A percentile compares a stretch with the other conserved stretches of the same genome.
Evolutionary conservation across 2,888 invertebrate genomes (phyloP).

Genomic region (Acronicta psi): DNA sequence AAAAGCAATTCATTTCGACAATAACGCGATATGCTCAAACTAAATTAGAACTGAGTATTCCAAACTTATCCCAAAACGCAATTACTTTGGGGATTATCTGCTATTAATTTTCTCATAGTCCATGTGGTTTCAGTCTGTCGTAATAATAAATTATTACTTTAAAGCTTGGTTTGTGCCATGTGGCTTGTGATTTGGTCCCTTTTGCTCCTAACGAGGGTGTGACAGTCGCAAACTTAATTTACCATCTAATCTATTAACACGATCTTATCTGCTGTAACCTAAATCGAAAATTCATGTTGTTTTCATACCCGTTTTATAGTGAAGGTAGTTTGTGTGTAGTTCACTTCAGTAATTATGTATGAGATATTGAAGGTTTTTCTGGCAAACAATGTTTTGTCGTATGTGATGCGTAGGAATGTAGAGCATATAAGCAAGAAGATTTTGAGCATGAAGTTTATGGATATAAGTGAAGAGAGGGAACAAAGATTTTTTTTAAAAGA

Average conservation of each 20-base stretch:
- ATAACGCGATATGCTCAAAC: conserved; percentile 24
- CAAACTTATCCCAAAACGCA: conserved; percentile 44
- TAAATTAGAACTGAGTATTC: conserved; percentile 36
- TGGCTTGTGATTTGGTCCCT: conserved; percentile 63
- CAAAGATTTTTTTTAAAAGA: too few species aligned
- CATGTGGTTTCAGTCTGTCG: conserved; percentile 63
- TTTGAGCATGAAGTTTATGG: too few species aligned
- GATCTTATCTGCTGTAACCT: conserved; percentile 64
- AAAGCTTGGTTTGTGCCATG: conserved; percentile 63
- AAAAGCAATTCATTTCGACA: conserved; percentile 27
- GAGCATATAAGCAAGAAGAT: too few species aligned
- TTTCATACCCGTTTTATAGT: conserved; percentile 16
- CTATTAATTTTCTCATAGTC: conserved; percentile 65
- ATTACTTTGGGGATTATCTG: conserved; percentile 64
- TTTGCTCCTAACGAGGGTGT: conserved; percentile 71
- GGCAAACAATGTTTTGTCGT: too few species aligned
- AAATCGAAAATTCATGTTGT: conserved; percentile 56
- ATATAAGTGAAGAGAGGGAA: too few species aligned
- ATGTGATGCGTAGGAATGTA: too few species aligned
- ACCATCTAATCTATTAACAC: conserved; percentile 74
- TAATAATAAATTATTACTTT: conserved; percentile 70
- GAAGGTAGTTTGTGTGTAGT: conserved; percentile 9
- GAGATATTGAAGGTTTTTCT: too few species aligned
- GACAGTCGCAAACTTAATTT: conserved; percentile 75
- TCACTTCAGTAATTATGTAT: neutral